Base-by-base conservation (phyloP, 2,113 vertebrate species). In the Thunnus maccoyii region DNA sequence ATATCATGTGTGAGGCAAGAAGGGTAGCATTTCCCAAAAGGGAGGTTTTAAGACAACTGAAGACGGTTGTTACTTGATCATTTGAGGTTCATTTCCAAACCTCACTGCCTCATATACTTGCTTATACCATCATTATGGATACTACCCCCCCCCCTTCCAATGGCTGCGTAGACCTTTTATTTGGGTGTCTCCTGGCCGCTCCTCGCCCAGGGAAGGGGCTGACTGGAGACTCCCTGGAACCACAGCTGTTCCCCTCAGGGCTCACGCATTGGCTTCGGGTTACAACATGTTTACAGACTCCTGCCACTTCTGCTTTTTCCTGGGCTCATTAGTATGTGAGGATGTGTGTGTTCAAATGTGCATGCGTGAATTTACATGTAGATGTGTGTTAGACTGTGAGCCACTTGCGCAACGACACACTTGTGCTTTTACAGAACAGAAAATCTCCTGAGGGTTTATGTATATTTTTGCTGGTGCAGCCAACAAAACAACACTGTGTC, bases 231-330 rank as follows among this genome's bases (percentile, higher is more conserved):
- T 94, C 92, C 93, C 70, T 84, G 80, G 68, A 93, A 94, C 92
- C 91, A 91, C 94, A 93, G 89, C 92, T 92, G 89, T 88, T 91
- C 86, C 82, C 86, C 92, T 85, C 71, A 18, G 79, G 87, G 83
- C 91, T 91, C 88, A 91, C 64, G 73, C 57, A 68, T 74, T 50
- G 71, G 93, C 86, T 89, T 94, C 84, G 68, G 84, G 92, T 94
- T 94, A 93, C 92, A 94, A 87, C 91, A 87, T 89, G 89, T 94
- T 94, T 93, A 93, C 89, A 90, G 93, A 50, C 88, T 91, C 79
- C 79, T 27, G 69, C 88, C 81, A 91, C 92, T 94, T 94, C 93
- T 93, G 87, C 91, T 92, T 94, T 93, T 86, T 86, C 58, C 41
- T 76, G 72, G 57, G 56, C 36, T n/a, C 6, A 63, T 62, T 51